phyloP scores from a whole-genome alignment of 2,797 vertebrate species.

The Danio tinwini region DNA sequence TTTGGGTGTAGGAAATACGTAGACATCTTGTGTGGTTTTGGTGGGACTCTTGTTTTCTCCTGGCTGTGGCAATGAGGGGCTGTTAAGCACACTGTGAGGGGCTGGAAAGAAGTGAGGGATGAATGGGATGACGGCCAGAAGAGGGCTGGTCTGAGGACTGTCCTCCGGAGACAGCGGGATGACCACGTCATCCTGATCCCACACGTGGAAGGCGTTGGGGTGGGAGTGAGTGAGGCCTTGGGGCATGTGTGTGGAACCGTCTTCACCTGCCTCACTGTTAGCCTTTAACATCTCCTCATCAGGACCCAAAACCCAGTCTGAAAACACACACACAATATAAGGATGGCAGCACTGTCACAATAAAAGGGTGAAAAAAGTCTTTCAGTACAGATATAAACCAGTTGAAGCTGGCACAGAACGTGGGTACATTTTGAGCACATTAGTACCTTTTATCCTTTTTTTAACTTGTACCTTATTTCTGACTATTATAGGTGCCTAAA shows the following conservation, averaged over 20 bases:
- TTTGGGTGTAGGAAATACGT: conserved; percentile 3
- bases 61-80: conserved; percentile 59
- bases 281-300: conserved; percentile 68
- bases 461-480: too few relatives aligned
- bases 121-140: conserved; percentile 75
- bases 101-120: conserved; percentile 76
- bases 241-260: conserved; percentile 66
- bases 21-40: conserved; percentile 12
- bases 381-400: too few relatives aligned
- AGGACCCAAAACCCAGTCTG: conserved; percentile 83
- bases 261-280: conserved; percentile 56
- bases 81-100: conserved; percentile 57
- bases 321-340: background rate
- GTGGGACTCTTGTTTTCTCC: conserved; percentile 27
- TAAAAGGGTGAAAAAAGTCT: too few relatives aligned
- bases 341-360: too few relatives aligned
- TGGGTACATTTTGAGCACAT: too few relatives aligned
- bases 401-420: too few relatives aligned
- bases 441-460: too few relatives aligned
- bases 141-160: conserved; percentile 69
- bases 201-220: conserved; percentile 79
- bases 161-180: conserved; percentile 67
- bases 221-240: conserved; percentile 68
- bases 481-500: too few relatives aligned
- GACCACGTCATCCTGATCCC: conserved; percentile 78